Evolutionary conservation across 2,888 invertebrate genomes (phyloP), one percentile per base, ranked within the genome.

Genomic region (Monopis laevigella): DNA sequence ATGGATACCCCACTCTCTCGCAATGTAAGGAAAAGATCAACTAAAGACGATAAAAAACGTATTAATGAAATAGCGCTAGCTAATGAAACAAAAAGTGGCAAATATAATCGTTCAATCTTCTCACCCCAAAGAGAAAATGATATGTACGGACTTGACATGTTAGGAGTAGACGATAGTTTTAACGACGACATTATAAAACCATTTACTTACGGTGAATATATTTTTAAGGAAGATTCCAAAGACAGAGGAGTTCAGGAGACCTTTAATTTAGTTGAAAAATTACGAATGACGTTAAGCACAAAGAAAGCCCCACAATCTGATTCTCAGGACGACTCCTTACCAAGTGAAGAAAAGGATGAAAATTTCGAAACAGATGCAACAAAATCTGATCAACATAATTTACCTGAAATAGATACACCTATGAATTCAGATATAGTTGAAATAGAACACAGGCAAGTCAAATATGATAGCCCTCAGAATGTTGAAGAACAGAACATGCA

Each of bases 191-290:
- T 85, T 28, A 80, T 84, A 56, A 86, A 86, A 54, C 84, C 87
- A 0, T 89, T 89, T 59, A 83, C 84, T 4, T 84, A 85, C 32
- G 86, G 87, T n/a, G 16, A 29, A 48, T 82, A 86, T 55, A 72
- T 89, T 47, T 87, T 89, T 56, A 88, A 89, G 56, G 90, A 90
- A 57, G 90, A 91, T 58, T 86, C 89, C 2, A 90, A 90, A 58
- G 90, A 90, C 54, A 84, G 80, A 52, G 90, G 90, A 51, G 90
- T 90, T 0, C 83, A 90, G 46, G 93, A 92, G 61, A 94, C 94
- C 0, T 73, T 91, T 45, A 89, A 92, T 69, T 78, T 95, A 18
- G 90, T 95, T 3, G 92, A 93, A 57, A 92, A 94, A 56, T 71
- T 95, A 12, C 82, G 93, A 38, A 84, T 88, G 83, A 87, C 88